A percentile compares a stretch with the other conserved stretches of the same genome.
phyloP scores from a whole-genome alignment of 2,113 vertebrate genomes.

The Cebus imitator region DNA sequence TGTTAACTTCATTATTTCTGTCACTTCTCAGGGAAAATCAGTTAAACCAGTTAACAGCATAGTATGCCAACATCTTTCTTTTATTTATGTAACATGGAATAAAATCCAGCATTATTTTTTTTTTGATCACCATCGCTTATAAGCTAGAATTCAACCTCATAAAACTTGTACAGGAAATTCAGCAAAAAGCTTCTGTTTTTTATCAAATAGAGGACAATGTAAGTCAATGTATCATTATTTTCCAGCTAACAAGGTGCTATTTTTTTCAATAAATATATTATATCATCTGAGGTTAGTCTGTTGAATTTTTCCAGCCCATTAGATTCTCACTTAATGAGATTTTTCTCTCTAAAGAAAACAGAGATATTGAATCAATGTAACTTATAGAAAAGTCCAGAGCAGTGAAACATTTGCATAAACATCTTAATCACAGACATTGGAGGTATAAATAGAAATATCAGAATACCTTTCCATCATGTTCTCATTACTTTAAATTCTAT shows the following conservation, averaged over 20 bases:
- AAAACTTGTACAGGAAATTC: slow-evolving; percentile 20
- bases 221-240: slow-evolving; percentile 51
- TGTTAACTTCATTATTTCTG: neutral
- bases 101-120: slow-evolving; percentile 23
- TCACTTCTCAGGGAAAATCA: neutral
- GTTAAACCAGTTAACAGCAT: neutral
- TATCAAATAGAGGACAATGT: slow-evolving; percentile 27
- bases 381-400: neutral
- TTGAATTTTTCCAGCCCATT: slow-evolving; percentile 31
- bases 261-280: slow-evolving; percentile 37
- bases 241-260: neutral
- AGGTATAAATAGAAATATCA: slow-evolving; percentile 28
- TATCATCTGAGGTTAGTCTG: neutral
- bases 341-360: slow-evolving; percentile 45
- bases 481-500: slow-evolving; percentile 3
- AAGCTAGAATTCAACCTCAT: neutral
- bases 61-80: neutral
- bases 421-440: slow-evolving; percentile 5
- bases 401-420: slow-evolving; percentile 38
- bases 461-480: neutral
- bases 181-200: neutral
- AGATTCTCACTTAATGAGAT: slow-evolving; percentile 35
- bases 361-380: slow-evolving; percentile 53
- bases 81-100: neutral
- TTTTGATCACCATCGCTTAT: slow-evolving; percentile 25